Base-by-base conservation (phyloP, 2,113 vertebrate genomes). In the Corynorhinus townsendii region DNA sequence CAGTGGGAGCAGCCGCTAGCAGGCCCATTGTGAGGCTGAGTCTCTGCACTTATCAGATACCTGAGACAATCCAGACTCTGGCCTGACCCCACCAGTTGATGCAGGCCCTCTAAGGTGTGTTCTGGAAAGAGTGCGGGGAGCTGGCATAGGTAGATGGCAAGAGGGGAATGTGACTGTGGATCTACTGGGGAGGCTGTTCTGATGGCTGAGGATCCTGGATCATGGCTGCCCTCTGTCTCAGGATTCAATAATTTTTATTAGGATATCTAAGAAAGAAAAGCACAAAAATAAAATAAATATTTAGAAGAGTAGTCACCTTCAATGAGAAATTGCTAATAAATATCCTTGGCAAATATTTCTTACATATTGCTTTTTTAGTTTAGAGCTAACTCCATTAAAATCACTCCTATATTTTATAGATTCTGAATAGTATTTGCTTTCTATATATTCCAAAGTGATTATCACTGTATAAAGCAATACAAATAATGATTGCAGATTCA, bases 401-500 rank as follows among this genome's bases (percentile, higher is more conserved):
- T 33, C 28, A 75, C 17, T 43, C 24, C 16, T 86, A 0, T 92
- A 16, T 84, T 88, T 28, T 80, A 28, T 49, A 73, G 47, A 52
- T 87, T 17, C 40, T 88, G 92, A n/a, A 47, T 30, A 75, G 10
- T 62, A 59, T 83, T 86, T 86, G 35, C 79, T 86, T 92, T 79
- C 68, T 52, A 0, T 89, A 11, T 91, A 43, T 73, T 87, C 86
- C 69, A 86, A 82, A 76, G 64, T 72, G 40, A 64, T 76, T 77
- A 76, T 80, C 19, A 54, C 73, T 56, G 38, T 86, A 64, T 86
- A 91, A 93, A 73, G 3, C 28, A 89, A 35, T 87, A 54, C 0
- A 84, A 10, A 72, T 86, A 92, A 80, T 92, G 30, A 62, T 90
- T 93, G 89, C 92, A 75, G 19, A 92, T 86, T 64, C 24, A 38